Evolutionary conservation across 2,888 invertebrate genomes (phyloP).

Genomic region (Meta bourneti): DNA sequence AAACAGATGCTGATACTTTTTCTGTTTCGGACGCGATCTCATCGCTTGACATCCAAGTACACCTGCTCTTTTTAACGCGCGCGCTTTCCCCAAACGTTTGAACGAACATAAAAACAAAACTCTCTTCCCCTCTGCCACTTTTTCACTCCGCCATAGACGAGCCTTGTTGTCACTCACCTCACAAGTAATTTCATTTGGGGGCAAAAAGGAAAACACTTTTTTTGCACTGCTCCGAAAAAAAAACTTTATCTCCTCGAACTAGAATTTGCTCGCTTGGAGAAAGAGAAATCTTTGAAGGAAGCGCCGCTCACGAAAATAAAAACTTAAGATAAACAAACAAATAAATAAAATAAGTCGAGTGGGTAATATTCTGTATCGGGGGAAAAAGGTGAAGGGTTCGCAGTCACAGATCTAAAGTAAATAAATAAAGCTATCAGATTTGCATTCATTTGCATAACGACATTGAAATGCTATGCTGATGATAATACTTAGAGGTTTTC

Average conservation of each 20-base stretch:
- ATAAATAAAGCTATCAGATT: slow-evolving; percentile 67
- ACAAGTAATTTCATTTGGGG: slow-evolving; percentile 10
- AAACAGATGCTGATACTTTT: no score
- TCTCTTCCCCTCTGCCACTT: not conserved
- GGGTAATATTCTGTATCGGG: slow-evolving; percentile 12
- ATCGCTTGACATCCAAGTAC: no score
- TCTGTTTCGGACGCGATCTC: no score
- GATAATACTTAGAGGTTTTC: slow-evolving; percentile 42
- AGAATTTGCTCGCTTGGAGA: not conserved
- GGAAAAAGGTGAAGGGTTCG: not conserved
- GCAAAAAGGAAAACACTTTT: slow-evolving; percentile 9
- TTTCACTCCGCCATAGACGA: not conserved
- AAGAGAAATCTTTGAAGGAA: not conserved
- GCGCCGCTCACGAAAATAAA: not conserved
- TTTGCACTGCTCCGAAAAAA: not conserved
- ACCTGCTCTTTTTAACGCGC: not conserved
- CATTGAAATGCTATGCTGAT: slow-evolving; percentile 68
- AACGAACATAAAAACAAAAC: not conserved
- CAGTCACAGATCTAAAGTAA: slow-evolving; percentile 52
- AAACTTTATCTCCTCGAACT: not conserved
- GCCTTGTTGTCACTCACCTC: slow-evolving; percentile 4
- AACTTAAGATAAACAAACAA: not conserved
- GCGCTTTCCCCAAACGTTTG: not conserved
- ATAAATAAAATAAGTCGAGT: not conserved
- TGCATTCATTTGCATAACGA: slow-evolving; percentile 68